These are phyloP conservation scores for Mus musculus DNA, from an alignment of 2,113 vertebrate genomes.

Conservation along the genomic window DNA sequence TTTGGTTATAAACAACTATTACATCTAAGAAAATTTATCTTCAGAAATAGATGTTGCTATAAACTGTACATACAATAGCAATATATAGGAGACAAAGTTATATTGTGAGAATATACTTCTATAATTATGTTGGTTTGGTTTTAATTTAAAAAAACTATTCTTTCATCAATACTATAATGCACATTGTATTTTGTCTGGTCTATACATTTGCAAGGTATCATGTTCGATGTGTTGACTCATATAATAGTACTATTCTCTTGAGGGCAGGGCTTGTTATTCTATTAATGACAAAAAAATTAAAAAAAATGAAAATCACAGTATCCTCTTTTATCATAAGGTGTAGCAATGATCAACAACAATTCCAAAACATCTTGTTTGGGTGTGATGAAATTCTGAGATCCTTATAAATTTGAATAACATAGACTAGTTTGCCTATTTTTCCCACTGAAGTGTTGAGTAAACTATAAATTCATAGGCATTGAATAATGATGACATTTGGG, in stretches of 20 bases:
- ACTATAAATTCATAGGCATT: not conserved
- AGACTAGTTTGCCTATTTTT: not conserved
- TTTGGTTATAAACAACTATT: not conserved
- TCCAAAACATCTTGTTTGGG: not conserved
- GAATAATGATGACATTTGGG: not conserved
- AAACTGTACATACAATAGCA: not conserved
- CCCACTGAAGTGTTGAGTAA: not conserved
- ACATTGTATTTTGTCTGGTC: not conserved
- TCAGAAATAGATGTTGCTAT: not conserved
- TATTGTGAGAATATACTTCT: not conserved
- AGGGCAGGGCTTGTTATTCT: accelerated
- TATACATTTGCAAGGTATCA: not conserved
- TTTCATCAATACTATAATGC: not conserved
- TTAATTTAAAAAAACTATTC: not conserved
- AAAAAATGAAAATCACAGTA: not conserved
- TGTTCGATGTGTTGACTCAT: not conserved
- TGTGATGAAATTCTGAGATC: not conserved
- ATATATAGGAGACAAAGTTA: not conserved
- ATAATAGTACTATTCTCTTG: not conserved
- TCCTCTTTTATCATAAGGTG: not conserved
- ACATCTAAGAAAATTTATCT: not conserved
- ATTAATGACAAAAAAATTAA: not conserved
- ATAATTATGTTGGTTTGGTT: not conserved
- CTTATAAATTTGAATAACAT: not conserved
- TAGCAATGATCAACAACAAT: too few species aligned